Percentiles rank a stretch among this genome's conserved stretches.
Conservation (phyloP, 2,113 vertebrate species). For the Platanista minor region DNA sequence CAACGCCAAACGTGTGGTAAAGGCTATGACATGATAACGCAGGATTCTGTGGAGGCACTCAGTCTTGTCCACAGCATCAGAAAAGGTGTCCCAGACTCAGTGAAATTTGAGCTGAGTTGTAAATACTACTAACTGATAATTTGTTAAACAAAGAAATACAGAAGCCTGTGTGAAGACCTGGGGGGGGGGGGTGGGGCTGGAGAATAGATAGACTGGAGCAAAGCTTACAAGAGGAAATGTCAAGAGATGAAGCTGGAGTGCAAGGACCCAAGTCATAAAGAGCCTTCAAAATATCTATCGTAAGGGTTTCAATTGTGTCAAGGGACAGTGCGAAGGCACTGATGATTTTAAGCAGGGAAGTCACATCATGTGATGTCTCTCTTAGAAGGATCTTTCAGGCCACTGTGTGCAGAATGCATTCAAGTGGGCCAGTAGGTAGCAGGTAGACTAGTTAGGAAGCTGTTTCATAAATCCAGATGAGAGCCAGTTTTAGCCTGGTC, state of each 20-base stretch:
- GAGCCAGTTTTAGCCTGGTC: neutral
- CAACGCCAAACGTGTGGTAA: neutral
- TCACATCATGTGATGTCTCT: neutral
- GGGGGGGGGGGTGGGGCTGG: rapidly evolving
- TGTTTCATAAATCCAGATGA: neutral
- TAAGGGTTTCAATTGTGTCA: no score
- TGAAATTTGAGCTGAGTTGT: neutral
- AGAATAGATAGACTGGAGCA: neutral
- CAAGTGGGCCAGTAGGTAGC: neutral
- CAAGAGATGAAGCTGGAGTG: neutral
- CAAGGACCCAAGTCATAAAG: neutral
- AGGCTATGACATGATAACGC: neutral
- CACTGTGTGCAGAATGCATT: neutral
- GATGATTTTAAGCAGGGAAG: neutral
- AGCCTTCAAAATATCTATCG: neutral
- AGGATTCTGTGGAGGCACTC: neutral
- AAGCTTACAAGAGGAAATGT: neutral
- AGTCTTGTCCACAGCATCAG: neutral
- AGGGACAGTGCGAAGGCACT: neutral
- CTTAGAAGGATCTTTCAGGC: neutral
- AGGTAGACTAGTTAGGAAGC: neutral
- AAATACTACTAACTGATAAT: neutral
- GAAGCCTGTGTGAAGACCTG: neutral
- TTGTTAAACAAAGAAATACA: neutral
- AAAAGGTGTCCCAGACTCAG: neutral